phyloP scores from a whole-genome alignment of 2,113 vertebrate species.

The Vidua chalybeata region DNA sequence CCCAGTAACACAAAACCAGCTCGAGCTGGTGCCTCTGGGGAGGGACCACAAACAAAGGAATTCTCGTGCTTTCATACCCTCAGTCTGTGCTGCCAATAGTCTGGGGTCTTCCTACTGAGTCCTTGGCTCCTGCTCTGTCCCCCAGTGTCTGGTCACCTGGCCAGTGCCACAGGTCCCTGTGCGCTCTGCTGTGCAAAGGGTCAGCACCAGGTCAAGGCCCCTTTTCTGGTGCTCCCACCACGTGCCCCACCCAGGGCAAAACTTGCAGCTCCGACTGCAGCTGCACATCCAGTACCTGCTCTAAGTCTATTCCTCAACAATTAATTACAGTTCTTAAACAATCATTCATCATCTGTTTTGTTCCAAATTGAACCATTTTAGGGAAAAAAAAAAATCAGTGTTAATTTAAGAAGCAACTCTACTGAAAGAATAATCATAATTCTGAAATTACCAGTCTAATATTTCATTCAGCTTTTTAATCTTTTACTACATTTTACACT shows the following conservation, averaged over 20 bases:
- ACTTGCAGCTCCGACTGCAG: background rate
- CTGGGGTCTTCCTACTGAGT: background rate
- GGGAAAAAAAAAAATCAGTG: background rate
- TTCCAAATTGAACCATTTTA: background rate
- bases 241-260: background rate
- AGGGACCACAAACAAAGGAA: background rate
- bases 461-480: background rate
- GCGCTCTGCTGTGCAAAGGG: background rate
- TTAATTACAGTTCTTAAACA: background rate
- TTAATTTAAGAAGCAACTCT: background rate
- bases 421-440: background rate
- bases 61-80: background rate
- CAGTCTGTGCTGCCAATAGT: rapidly evolving
- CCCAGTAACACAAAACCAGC: background rate
- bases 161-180: background rate
- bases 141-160: rapidly evolving
- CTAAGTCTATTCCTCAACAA: background rate
- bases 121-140: background rate
- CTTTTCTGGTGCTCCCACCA: background rate
- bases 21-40: background rate
- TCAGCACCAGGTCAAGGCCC: background rate
- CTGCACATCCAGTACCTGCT: background rate
- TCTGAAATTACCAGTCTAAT: background rate
- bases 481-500: background rate
- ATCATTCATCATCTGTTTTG: background rate